A percentile compares a stretch with the other conserved stretches of the same genome.
These are phyloP conservation scores for Irena cyanogastra DNA, from an alignment of 2,113 vertebrate species.

Conservation along the genomic window DNA sequence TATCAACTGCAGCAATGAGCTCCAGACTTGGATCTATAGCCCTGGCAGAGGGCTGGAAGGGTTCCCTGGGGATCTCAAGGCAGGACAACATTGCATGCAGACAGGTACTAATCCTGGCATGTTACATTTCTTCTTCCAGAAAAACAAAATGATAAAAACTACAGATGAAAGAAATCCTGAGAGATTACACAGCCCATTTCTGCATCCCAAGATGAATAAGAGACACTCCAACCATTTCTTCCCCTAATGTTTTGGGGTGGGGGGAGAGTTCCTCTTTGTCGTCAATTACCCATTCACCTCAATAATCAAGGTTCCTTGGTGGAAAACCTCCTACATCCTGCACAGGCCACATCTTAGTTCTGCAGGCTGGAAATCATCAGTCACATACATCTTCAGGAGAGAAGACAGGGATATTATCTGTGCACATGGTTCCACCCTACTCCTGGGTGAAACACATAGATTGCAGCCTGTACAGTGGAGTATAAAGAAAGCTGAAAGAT, in stretches of 20 bases:
- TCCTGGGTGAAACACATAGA: neutral
- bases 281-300: neutral
- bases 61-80: neutral
- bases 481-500: neutral
- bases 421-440: neutral
- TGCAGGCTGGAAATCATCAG: neutral
- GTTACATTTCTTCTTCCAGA: neutral
- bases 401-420: neutral
- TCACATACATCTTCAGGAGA: neutral
- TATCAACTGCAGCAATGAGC: neutral
- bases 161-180: neutral
- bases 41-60: neutral
- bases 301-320: neutral
- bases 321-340: neutral
- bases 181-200: neutral
- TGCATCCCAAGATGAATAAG: neutral
- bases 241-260: neutral
- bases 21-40: neutral
- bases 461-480: neutral
- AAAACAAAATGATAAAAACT: neutral
- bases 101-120: neutral
- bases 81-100: neutral
- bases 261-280: rapidly evolving
- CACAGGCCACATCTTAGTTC: neutral
- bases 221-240: neutral